Base-by-base conservation (phyloP, 2,888 invertebrate species). In the Epistrophe grossulariae region DNA sequence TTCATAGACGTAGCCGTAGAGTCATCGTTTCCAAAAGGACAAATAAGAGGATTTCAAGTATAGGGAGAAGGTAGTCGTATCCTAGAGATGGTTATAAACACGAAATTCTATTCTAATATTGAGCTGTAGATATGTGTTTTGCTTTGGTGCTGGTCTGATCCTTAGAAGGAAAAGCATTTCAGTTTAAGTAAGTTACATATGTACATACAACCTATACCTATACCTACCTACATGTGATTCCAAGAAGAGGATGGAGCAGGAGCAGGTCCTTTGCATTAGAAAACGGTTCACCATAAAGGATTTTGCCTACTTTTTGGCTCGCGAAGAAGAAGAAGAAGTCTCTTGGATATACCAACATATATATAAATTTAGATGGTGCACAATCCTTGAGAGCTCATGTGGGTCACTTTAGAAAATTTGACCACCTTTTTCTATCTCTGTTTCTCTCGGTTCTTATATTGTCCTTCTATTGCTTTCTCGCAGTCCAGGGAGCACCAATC, bases 401-500 rank as follows among this genome's bases (percentile, higher is more conserved):
- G 78, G 87, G 87, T 83, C 79, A 83, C 45, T 83, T 76, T 79
- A 17, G 66, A 68, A 79, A 71, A 50, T 48, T 66, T 87, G 74
- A 76, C 87, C 83, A 83, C 76, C 82, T 82, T 74, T 64, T 68
- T 57, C 31, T 17, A 55, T 62, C 48, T 48, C 43, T 59, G 52
- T 50, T 45, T n/a, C 78, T 74, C 76, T 70, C 8, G 6, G 38
- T 40, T 17, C 45, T 45, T 43, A 35, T 52, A 38, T 43, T 57
- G 57, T 40, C 48, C 59, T 72, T 76, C 74, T 50, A 57, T 85
- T 70, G 64, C 82, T 11, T 79, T 79, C 76, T 71, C 19, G 50
- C 60, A 79, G 83, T 83, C 83, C 71, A 76, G 66, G 79, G 79
- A 87, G 87, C 87, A 87, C 87, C 87, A 87, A 87, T 87, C 87